These are phyloP conservation scores for Eretmocerus hayati DNA, from an alignment of 2,888 invertebrate species.

Conservation along the genomic window DNA sequence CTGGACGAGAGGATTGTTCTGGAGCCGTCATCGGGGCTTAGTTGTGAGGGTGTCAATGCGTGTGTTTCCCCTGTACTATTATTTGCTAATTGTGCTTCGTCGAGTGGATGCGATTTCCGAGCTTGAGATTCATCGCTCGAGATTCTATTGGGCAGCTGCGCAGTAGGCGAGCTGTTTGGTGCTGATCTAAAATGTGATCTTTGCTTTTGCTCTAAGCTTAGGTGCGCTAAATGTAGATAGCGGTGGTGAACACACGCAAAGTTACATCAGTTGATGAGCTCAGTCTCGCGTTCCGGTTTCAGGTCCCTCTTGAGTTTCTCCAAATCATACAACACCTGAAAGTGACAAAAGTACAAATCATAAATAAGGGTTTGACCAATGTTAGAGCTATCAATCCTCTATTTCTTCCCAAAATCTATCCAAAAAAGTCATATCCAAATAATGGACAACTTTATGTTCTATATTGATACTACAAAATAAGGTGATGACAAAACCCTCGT, in stretches of 20 bases:
- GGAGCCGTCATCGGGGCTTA: background rate
- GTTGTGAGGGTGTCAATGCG: constrained; percentile 28
- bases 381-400: too few species aligned
- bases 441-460: too few species aligned
- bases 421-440: too few species aligned
- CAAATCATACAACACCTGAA: constrained; percentile 54
- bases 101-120: background rate
- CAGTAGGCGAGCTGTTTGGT: background rate
- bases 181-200: constrained; percentile 5
- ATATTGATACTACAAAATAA: too few species aligned
- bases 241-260: constrained; percentile 44
- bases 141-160: background rate
- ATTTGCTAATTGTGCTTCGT: background rate
- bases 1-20: background rate
- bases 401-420: too few species aligned
- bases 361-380: too few species aligned
- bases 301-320: constrained; percentile 44
- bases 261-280: constrained; percentile 40
- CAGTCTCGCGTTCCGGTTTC: constrained; percentile 12
- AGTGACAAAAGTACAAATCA: too few species aligned
- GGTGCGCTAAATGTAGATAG: constrained; percentile 18
- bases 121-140: background rate
- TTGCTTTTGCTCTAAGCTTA: constrained; percentile 17
- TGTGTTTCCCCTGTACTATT: constrained; percentile 37
- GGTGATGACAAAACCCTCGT: too few species aligned